Percentiles rank a stretch among this genome's conserved stretches.
Evolutionary conservation across 2,797 vertebrate species (phyloP).

Genomic region (Capromys pilorides): DNA sequence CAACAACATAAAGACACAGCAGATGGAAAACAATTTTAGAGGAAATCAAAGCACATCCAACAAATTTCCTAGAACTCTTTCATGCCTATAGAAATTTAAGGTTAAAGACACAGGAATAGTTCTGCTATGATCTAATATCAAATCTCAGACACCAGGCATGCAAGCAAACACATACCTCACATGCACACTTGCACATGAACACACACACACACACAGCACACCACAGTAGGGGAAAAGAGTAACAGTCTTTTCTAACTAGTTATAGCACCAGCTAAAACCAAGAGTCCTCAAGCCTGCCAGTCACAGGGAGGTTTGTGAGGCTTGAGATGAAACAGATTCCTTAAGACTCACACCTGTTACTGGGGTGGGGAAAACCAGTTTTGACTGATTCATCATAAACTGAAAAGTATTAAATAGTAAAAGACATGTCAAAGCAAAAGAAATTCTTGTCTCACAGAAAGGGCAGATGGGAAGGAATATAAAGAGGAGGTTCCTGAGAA

Average conservation of each 20-base stretch:
- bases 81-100: background rate
- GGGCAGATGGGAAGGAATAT: background rate
- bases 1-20: slow-evolving; percentile 12
- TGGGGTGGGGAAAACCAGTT: background rate
- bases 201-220: background rate
- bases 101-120: slow-evolving; percentile 6
- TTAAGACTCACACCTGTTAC: background rate
- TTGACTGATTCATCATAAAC: background rate
- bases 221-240: background rate
- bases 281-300: slow-evolving; percentile 64
- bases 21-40: background rate
- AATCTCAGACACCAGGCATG: background rate
- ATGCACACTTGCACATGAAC: background rate
- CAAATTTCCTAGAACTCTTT: slow-evolving; percentile 18
- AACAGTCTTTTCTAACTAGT: background rate
- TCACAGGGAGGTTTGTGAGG: slow-evolving; percentile 62
- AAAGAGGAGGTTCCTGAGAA: background rate
- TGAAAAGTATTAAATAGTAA: slow-evolving; percentile 3
- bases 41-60: background rate
- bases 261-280: background rate
- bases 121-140: slow-evolving; percentile 39
- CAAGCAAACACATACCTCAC: background rate
- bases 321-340: slow-evolving; percentile 59
- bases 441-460: background rate
- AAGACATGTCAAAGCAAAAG: slow-evolving; percentile 24